Evolutionary conservation across 2,797 vertebrate genomes (phyloP).

Genomic region (Crenichthys baileyi): DNA sequence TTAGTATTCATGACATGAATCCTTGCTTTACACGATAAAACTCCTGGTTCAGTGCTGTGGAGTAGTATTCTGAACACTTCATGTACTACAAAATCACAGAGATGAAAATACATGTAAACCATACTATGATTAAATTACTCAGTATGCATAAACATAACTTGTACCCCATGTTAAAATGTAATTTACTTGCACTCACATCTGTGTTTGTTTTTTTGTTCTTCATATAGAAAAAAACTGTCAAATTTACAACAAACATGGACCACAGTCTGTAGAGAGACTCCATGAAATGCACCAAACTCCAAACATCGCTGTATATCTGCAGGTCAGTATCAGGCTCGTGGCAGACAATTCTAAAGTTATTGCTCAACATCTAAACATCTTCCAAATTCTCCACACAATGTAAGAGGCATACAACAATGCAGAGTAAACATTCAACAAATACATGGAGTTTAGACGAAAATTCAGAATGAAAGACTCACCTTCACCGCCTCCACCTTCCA

Average conservation of each 20-base stretch:
- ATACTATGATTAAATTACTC: not conserved
- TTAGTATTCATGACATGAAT: constrained; percentile 29
- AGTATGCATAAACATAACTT: not conserved
- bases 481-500: no score
- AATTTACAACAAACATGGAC: not conserved
- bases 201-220: not conserved
- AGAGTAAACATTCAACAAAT: constrained; percentile 29
- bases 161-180: not conserved
- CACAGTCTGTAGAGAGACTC: constrained; percentile 34
- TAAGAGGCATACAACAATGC: constrained; percentile 16
- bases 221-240: not conserved
- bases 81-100: constrained; percentile 29
- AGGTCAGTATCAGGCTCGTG: constrained; percentile 29
- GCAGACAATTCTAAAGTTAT: constrained; percentile 34
- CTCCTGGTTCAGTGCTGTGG: constrained; percentile 29
- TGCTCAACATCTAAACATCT: constrained; percentile 30
- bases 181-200: not conserved
- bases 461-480: no score
- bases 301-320: constrained; percentile 11
- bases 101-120: constrained; percentile 9
- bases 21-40: constrained; percentile 36
- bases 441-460: constrained; percentile 7
- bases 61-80: constrained; percentile 34
- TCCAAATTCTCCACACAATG: constrained; percentile 24
- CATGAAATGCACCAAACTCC: constrained; percentile 24